phyloP scores from a whole-genome alignment of 2,888 invertebrate genomes.

The Leptopterna dolabrata region DNA sequence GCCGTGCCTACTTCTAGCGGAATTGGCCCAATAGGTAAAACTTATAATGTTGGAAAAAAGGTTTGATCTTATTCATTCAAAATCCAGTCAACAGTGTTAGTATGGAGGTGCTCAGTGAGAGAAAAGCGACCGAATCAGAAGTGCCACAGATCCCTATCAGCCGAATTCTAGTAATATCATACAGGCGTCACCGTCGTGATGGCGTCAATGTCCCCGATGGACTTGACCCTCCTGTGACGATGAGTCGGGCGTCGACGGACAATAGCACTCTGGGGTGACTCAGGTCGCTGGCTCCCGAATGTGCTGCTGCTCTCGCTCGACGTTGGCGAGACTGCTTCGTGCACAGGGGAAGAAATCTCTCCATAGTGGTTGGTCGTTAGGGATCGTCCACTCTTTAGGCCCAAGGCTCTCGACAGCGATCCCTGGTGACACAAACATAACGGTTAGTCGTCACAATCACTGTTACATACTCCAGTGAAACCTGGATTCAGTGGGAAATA shows the following conservation, averaged over 20 bases:
- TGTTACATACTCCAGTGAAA: too few relatives aligned
- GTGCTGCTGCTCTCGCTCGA: conserved; percentile 64
- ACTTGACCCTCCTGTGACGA: conserved; percentile 76
- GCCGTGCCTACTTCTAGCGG: too few relatives aligned
- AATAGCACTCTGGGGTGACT: conserved; percentile 60
- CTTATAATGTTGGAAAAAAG: too few relatives aligned
- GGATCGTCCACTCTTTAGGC: conserved; percentile 70
- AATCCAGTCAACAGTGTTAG: too few relatives aligned
- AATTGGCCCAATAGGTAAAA: too few relatives aligned
- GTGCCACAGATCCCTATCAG: neutral
- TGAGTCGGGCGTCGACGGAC: conserved; percentile 69
- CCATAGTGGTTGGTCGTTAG: conserved; percentile 54
- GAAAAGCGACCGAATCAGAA: neutral
- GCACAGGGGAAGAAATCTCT: conserved; percentile 71
- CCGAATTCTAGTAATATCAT: conserved; percentile 60
- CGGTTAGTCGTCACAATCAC: too few relatives aligned
- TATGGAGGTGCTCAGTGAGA: neutral
- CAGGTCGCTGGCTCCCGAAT: conserved; percentile 60
- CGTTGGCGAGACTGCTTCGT: conserved; percentile 70
- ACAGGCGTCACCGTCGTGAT: conserved; percentile 68
- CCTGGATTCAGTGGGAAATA: too few relatives aligned
- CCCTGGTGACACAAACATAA: conserved; percentile 69
- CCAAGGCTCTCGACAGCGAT: conserved; percentile 79
- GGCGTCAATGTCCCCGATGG: conserved; percentile 81
- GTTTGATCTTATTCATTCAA: too few relatives aligned